Base-by-base conservation (phyloP, 1,140 invertebrate species). In the Delia radicum region DNA sequence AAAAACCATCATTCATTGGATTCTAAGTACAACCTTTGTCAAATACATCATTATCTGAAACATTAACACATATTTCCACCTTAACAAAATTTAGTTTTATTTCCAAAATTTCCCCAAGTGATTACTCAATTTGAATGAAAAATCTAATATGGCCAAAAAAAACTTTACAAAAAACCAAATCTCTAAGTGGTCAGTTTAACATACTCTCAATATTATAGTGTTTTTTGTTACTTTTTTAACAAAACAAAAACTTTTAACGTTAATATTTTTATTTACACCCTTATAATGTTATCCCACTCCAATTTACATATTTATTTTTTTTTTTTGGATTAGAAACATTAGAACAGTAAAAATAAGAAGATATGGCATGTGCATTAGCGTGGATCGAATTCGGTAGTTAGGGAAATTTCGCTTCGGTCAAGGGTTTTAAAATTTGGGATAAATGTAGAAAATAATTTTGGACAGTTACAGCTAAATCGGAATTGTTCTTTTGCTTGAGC, bases 51-150 rank as follows among this genome's bases (percentile, higher is more conserved):
- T 67, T 42, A 67, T 27, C 28, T 33, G 18, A 71, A 71, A 42
- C 63, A 46, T 26, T 26, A 2, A 72, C 21, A 26, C 18, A 33
- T 5, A 55, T 26, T 18, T 31, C 2, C 29, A 61, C 48, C 4
- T 18, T 46, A 12, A 48, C 31, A 27, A 26, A 28, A 37, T 61
- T 8, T 18, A 33, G 29, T 21, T 21, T 21, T 31, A 62, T 74
- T 13, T 5, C 15, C 5, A 46, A 46, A 46, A 73, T 75, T 63
- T 73, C 78, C 81, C 77, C 80, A 74, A 78, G 81, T 79, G 79
- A 84, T 84, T 81, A 82, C 81, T 84, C 77, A 84, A 84, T 84
- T 84, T 78, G 76, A 80, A 81, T 78, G 79, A 31, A 78, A 79
- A 77, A 75, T 24, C 73, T 74, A 10, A 21, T 48, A 65, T n/a